Conservation (phyloP, 2,888 invertebrate species). For the Pammene aurita region DNA sequence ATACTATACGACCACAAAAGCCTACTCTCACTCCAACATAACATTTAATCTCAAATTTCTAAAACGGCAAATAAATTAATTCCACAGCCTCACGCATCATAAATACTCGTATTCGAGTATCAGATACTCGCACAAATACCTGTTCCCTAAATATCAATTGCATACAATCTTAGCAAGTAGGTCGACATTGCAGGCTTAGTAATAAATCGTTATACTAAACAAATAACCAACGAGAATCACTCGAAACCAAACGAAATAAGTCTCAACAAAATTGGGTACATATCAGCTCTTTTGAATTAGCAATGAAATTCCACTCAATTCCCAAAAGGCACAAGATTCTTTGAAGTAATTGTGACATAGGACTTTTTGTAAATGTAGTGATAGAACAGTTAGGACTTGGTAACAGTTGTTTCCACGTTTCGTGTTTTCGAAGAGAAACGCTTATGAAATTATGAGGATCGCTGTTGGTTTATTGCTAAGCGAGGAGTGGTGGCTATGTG, state of each 20-base stretch:
- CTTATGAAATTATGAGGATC: conserved; percentile 50
- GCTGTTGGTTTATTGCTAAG: conserved; percentile 46
- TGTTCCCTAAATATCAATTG: conserved; percentile 38
- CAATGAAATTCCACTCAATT: background rate
- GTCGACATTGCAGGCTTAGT: conserved; percentile 37
- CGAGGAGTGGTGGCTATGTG: conserved; percentile 28
- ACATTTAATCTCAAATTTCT: conserved; percentile 14
- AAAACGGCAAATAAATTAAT: conserved; percentile 15
- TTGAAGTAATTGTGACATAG: background rate
- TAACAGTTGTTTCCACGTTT: conserved; percentile 43
- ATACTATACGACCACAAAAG: background rate
- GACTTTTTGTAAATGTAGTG: conserved; percentile 1
- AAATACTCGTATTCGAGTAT: conserved; percentile 34
- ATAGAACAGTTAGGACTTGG: conserved; percentile 25
- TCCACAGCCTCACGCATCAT: conserved; percentile 14
- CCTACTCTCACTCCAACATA: conserved; percentile 12
- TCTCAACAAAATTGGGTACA: background rate
- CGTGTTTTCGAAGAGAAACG: conserved; percentile 46
- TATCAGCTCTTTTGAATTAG: conserved; percentile 1
- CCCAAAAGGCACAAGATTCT: conserved; percentile 11
- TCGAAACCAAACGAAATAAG: conserved; percentile 11
- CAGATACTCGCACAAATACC: conserved; percentile 28
- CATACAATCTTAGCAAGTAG: conserved; percentile 40
- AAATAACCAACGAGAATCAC: conserved; percentile 23
- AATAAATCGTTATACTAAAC: conserved; percentile 38